Base-by-base conservation (phyloP, 2,113 vertebrate genomes). In the Urocolius indicus region DNA sequence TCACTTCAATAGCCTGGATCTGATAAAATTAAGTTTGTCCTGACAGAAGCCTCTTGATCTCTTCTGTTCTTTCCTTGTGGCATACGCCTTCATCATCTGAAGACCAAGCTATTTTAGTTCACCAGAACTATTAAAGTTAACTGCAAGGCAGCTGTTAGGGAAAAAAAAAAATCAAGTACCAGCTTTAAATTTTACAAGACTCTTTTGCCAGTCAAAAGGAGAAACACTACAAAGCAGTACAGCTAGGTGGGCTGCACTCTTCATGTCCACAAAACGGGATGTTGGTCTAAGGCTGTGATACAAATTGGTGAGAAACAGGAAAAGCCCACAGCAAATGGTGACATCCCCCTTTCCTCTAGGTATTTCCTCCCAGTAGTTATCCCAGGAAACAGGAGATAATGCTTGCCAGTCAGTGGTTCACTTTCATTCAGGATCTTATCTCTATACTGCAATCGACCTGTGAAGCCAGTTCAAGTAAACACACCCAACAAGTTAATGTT, bases 361-460 rank as follows among this genome's bases (percentile, higher is more conserved):
- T 68, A 26, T 67, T 95, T 77, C 85, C 90, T 88, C 51, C 82
- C 69, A 57, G 17, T 24, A 19, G 59, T 63, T 19, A 88, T 81
- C 76, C 76, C 72, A 7, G 86, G 68, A 46, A n/a, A 81, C 85
- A 23, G 3, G 63, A 93, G 85, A 87, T 36, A 80, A 93, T 9
- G 36, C 87, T 91, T 61, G 51, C 48, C 85, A 83, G 72, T 8
- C 92, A 36, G 82, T 73, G 87, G 84, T 61, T 97, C 68, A 81
- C 94, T 96, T 96, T 95, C 94, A 88, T 97, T 95, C 48, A 66
- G 85, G 85, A 86, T 95, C 93, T 95, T 94, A 96, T 96, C 94
- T 97, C 80, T 84, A 87, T 86, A 26, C 76, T 78, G 89, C 76
- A 15, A 81, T 18, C 79, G 19, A 83, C 79, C 79, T 76, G 87